A percentile compares a stretch with the other conserved stretches of the same genome.
These are phyloP conservation scores for Dicycla oo DNA, from an alignment of 2,888 invertebrate species.

Conservation along the genomic window DNA sequence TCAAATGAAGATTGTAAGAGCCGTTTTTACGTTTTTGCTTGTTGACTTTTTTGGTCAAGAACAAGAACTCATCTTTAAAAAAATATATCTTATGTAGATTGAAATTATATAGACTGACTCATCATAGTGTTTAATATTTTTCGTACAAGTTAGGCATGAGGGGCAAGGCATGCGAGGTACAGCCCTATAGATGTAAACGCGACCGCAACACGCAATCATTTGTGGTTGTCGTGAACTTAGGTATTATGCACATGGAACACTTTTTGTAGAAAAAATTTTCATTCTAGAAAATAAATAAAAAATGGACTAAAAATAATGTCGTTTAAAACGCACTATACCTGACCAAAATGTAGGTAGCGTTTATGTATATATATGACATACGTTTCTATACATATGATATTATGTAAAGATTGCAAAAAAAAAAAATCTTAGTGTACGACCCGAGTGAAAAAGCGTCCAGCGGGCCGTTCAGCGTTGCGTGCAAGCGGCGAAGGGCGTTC, in stretches of 20 bases:
- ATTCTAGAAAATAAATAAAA: neutral
- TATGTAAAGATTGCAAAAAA: too few species aligned
- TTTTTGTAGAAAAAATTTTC: neutral
- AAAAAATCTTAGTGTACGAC: too few species aligned
- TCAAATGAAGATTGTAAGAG: neutral
- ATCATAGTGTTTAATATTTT: neutral
- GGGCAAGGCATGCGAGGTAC: neutral
- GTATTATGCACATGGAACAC: slow-evolving; percentile 34
- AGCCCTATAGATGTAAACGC: slow-evolving; percentile 32
- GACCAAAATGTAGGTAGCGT: neutral
- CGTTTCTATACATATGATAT: too few species aligned
- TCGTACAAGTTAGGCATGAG: neutral
- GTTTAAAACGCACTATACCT: neutral
- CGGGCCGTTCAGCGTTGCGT: too few species aligned
- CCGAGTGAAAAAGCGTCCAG: too few species aligned
- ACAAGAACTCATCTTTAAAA: neutral
- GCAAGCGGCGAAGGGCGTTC: too few species aligned
- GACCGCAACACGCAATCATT: slow-evolving; percentile 49
- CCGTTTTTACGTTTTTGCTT: neutral
- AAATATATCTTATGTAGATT: too few species aligned
- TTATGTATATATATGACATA: too few species aligned
- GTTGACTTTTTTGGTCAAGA: neutral
- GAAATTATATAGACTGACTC: slow-evolving; percentile 1
- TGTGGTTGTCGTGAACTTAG: slow-evolving; percentile 55
- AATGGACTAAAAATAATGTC: neutral